These are phyloP conservation scores for Marmota flaviventris DNA, from an alignment of 2,113 vertebrate genomes.

Conservation along the genomic window DNA sequence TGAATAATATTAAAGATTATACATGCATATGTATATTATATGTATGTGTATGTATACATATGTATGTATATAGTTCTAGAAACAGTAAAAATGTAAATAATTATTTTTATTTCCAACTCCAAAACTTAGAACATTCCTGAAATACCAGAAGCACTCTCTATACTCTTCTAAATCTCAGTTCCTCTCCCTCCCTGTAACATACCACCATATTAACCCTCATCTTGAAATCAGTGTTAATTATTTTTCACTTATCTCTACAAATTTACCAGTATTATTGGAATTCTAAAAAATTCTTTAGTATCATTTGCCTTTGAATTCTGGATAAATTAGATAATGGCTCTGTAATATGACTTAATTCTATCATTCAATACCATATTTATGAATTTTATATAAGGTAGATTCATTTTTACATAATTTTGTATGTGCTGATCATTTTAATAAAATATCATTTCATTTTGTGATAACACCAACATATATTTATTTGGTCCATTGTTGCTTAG, in stretches of 20 bases:
- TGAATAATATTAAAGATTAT: not conserved
- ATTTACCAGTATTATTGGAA: not conserved
- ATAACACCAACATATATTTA: not conserved
- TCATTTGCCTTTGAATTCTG: not conserved
- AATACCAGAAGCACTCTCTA: not conserved
- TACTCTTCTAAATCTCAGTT: not conserved
- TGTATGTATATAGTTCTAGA: not conserved
- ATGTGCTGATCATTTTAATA: not conserved
- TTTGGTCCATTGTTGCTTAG: not conserved
- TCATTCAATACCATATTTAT: not conserved
- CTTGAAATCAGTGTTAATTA: not conserved
- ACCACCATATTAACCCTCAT: not conserved
- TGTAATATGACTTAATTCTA: not conserved
- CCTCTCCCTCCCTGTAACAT: not conserved
- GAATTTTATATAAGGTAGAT: not conserved
- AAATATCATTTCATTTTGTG: not conserved
- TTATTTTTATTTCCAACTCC: not conserved
- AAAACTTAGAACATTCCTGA: not conserved
- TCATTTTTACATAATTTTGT: not conserved
- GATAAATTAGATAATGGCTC: not conserved
- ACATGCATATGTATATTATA: not conserved
- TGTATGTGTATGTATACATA: not conserved
- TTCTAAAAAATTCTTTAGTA: not conserved
- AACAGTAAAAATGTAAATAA: not conserved
- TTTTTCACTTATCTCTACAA: not conserved